Base-by-base conservation (phyloP, 1,140 invertebrate species). In the Drosophila repletoides region DNA sequence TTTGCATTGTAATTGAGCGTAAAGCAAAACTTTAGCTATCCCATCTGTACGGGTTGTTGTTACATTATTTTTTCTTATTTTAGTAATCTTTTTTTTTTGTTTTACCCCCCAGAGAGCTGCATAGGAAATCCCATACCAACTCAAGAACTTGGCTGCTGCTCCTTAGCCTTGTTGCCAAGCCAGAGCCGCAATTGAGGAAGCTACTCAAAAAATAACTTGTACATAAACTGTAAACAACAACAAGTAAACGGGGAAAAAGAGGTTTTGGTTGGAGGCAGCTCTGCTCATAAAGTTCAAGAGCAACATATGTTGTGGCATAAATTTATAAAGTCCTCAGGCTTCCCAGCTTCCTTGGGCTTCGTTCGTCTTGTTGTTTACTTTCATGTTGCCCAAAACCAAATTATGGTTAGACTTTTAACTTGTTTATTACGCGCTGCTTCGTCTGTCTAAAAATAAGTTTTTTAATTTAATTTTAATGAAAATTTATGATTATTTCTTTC, bases 341-440 rank as follows among this genome's bases (percentile, higher is more conserved):
- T 26, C 29, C 6, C 34, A 33, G 17, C 36, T 28, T 36, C n/a
- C n/a, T n/a, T 36, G 17, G 17, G 12, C 29, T 38, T 9, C 21
- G 29, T 22, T 29, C 29, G 45, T 33, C 15, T 40, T 60, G 22
- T 69, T 73, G 70, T 73, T 73, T 73, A 55, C 53, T 73, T 73
- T 70, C 58, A 69, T 81, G 68, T 83, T 64, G 55, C 43, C 49
- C 46, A 21, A 61, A 60, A 72, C 80, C 75, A 72, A 86, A 86
- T 86, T 86, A 86, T 86, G 80, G 80, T 86, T 79, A 86, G 80
- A 86, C 75, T 86, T 73, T 86, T 86, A 86, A 86, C 80, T 86
- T 86, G 80, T 79, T 86, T 86, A 86, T 84, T 84, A 77, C 74
- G 56, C 58, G 36, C 53, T 15, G 40, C 43, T 14, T 31, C 58